Percentiles rank a stretch among this genome's conserved stretches.
Evolutionary conservation across 2,113 vertebrate genomes (phyloP).

Genomic region (Patagioenas fasciata): DNA sequence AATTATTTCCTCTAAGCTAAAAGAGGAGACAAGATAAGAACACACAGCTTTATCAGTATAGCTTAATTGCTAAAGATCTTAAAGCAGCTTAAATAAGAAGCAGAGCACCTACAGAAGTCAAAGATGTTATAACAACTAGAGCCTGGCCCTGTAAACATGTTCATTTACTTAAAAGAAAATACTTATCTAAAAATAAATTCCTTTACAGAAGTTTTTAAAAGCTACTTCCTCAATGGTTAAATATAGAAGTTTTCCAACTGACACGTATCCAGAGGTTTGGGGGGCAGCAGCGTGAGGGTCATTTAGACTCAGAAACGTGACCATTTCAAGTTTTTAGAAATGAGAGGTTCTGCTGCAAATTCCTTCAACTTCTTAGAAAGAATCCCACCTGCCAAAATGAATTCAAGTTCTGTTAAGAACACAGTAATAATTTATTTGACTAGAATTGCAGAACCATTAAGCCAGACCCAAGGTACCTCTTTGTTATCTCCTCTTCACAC

Average conservation of each 20-base stretch:
- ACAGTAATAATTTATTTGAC: not conserved
- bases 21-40: conserved; percentile 18
- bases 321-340: not conserved
- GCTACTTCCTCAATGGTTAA: conserved; percentile 14
- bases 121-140: not conserved
- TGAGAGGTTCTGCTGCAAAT: accelerated
- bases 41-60: not conserved
- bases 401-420: not conserved
- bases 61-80: conserved; percentile 32
- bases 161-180: not conserved
- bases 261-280: not conserved
- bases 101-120: conserved; percentile 2
- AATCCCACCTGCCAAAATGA: not conserved
- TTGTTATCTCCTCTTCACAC: not conserved
- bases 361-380: not conserved
- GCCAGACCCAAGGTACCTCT: not conserved
- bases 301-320: accelerated
- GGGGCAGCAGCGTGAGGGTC: not conserved
- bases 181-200: not conserved
- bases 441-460: not conserved
- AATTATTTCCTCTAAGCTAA: conserved; percentile 49
- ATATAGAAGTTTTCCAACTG: conserved; percentile 4
- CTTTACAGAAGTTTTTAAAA: not conserved
- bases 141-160: not conserved
- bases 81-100: not conserved